Percentiles rank a stretch among this genome's conserved stretches.
phyloP scores from a whole-genome alignment of 2,113 vertebrate genomes.

The Pituophis catenifer region DNA sequence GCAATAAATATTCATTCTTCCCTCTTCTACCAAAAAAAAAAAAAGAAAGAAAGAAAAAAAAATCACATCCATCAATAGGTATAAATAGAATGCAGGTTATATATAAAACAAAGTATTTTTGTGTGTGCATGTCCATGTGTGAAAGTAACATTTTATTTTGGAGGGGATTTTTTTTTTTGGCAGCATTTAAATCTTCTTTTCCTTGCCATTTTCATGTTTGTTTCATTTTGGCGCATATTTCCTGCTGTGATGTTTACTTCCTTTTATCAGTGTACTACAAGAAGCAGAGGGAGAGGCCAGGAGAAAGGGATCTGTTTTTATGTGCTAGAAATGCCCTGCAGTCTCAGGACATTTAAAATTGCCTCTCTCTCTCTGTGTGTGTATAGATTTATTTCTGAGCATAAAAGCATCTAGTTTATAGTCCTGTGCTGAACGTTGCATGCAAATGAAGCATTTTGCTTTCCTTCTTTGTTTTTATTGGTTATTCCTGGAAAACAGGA shows the following conservation, averaged over 20 bases:
- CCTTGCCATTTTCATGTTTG: neutral
- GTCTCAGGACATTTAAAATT: neutral
- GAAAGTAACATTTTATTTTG: neutral
- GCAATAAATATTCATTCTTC: conserved; percentile 2
- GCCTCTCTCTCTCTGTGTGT: neutral
- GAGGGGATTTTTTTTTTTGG: neutral
- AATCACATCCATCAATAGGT: conserved; percentile 1
- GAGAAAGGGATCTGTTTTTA: conserved; percentile 36
- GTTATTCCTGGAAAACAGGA: conserved; percentile 18
- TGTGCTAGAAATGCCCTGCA: conserved; percentile 23
- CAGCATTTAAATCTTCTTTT: neutral
- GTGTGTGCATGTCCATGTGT: neutral
- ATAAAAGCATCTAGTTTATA: neutral
- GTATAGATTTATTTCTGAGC: neutral
- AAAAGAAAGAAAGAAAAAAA: neutral
- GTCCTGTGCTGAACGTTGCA: neutral
- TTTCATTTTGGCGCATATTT: conserved; percentile 53
- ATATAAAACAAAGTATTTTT: neutral
- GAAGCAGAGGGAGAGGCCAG: conserved; percentile 42
- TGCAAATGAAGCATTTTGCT: neutral
- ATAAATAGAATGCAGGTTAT: conserved; percentile 8
- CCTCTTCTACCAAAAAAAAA: neutral
- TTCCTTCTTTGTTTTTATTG: conserved; percentile 26
- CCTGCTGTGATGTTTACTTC: conserved; percentile 49
- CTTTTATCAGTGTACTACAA: conserved; percentile 40